phyloP scores from a whole-genome alignment of 1,140 invertebrate genomes.

The Acyrthosiphon pisum region DNA sequence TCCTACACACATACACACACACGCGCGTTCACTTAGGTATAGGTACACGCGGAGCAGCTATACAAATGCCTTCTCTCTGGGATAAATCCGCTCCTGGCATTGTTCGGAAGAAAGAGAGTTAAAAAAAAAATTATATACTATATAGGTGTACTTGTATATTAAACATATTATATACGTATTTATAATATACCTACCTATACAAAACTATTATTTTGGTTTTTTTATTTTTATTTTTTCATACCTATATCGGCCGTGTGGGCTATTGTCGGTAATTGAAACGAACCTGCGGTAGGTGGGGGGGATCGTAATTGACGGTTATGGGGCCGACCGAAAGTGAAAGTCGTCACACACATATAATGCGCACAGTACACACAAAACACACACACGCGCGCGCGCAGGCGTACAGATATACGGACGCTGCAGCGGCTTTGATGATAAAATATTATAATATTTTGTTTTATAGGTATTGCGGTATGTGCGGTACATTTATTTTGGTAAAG shows the following conservation, averaged over 20 bases:
- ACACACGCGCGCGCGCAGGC: background rate
- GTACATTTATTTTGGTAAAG: background rate
- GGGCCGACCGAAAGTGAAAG: constrained; percentile 37
- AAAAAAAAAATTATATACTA: background rate
- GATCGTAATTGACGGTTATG: constrained; percentile 22
- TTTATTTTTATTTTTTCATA: background rate
- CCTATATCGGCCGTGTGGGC: background rate
- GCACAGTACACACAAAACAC: background rate
- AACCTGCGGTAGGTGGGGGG: background rate
- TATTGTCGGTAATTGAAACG: constrained; percentile 28
- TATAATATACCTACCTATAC: background rate
- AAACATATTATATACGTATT: background rate
- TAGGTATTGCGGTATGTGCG: background rate
- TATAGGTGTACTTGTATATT: background rate
- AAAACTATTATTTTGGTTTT: background rate
- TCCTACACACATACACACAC: background rate
- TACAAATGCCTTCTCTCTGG: background rate
- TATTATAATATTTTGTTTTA: background rate
- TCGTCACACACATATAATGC: background rate
- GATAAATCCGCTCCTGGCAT: background rate
- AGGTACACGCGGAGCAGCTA: background rate
- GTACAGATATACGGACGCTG: background rate
- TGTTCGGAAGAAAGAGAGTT: background rate
- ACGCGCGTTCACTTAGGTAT: background rate
- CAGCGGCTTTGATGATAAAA: background rate